Conservation (phyloP, 2,113 vertebrate genomes). For the Thomomys bottae region DNA sequence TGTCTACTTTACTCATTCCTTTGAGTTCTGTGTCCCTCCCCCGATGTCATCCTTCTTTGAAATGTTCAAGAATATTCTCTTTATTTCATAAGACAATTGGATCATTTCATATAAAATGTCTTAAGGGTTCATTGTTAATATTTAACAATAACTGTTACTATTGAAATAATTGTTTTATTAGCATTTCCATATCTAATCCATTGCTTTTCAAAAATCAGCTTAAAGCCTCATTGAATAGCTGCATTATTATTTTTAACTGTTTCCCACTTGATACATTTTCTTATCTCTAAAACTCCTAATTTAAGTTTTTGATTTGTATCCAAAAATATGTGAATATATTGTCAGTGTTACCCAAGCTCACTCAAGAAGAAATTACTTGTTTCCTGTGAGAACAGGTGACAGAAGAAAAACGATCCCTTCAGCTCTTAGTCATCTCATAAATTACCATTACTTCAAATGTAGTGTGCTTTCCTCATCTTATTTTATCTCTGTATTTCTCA, state of each 20-base stretch:
- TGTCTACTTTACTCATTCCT: not conserved
- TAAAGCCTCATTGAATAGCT: not conserved
- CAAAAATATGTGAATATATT: not conserved
- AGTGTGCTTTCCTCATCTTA: not conserved
- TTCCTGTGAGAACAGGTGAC: not conserved
- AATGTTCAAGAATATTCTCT: not conserved
- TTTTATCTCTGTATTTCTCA: conserved; percentile 9
- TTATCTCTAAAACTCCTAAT: not conserved
- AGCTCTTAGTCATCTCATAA: not conserved
- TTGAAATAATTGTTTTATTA: not conserved
- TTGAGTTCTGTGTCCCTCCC: not conserved
- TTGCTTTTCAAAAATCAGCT: not conserved
- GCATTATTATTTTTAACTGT: not conserved
- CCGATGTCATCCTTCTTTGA: not conserved
- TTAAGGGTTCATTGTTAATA: not conserved
- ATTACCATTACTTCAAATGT: conserved; percentile 2
- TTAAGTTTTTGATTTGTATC: not conserved
- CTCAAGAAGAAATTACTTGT: not conserved
- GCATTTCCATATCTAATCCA: not conserved
- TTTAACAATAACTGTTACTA: not conserved
- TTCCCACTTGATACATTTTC: not conserved
- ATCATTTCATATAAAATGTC: not conserved
- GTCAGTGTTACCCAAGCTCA: not conserved
- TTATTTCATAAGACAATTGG: not conserved
- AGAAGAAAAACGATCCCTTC: no score